Conservation (phyloP, 1,140 invertebrate species). For the Heterodera schachtii region DNA sequence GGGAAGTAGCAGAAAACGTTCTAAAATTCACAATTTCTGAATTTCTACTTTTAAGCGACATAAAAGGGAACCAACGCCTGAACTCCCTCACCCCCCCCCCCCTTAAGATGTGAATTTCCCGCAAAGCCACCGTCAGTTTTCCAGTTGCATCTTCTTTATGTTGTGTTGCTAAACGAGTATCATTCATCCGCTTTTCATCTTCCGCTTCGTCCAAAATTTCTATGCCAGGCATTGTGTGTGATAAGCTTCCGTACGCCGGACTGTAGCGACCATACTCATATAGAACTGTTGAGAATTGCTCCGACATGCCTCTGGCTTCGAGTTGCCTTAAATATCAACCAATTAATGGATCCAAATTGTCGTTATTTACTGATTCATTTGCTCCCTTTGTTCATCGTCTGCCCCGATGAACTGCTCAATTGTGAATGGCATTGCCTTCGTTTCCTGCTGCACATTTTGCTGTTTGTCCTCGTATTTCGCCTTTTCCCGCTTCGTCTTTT, state of each 20-base stretch:
- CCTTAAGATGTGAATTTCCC: too few relatives aligned
- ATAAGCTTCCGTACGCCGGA: conserved; percentile 75
- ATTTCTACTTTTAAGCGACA: too few relatives aligned
- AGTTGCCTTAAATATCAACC: conserved; percentile 46
- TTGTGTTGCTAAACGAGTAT: conserved; percentile 15
- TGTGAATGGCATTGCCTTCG: conserved; percentile 39
- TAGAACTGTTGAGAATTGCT: conserved; percentile 68
- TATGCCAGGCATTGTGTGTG: conserved; percentile 80
- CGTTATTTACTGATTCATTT: conserved; percentile 49
- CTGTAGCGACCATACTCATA: conserved; percentile 83
- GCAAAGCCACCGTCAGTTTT: background rate
- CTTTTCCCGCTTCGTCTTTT: background rate
- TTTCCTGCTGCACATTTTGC: background rate
- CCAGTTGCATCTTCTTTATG: background rate
- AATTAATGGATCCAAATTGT: too few relatives aligned
- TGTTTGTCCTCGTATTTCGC: background rate
- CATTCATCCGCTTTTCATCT: conserved; percentile 73
- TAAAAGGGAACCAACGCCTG: too few relatives aligned
- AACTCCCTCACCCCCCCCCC: too few relatives aligned
- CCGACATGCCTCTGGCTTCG: conserved; percentile 50
- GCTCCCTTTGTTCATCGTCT: conserved; percentile 57
- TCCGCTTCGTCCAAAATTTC: conserved; percentile 79
- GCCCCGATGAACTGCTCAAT: conserved; percentile 55
- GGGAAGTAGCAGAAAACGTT: too few relatives aligned
- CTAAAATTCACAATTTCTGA: too few relatives aligned